Conservation (phyloP, 2,888 invertebrate genomes). For the Drosophila siamana region DNA sequence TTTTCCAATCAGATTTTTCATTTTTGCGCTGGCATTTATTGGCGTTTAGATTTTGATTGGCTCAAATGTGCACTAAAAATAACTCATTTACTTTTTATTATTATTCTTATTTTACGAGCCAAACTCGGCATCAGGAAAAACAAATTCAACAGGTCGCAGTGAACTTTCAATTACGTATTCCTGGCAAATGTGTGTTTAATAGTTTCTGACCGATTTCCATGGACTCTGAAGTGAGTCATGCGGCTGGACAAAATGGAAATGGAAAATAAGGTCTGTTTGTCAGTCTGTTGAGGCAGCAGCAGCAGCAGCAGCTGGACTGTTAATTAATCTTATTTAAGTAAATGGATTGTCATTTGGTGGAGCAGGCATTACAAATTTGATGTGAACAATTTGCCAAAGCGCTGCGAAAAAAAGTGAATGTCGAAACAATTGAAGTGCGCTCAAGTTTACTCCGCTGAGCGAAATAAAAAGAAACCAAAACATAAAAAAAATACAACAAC, state of each 20-base stretch:
- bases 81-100: slow-evolving; percentile 48
- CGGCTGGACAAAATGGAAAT: slow-evolving; percentile 18
- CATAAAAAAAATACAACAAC: slow-evolving; percentile 7
- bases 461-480: background rate
- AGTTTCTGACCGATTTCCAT: slow-evolving; percentile 31
- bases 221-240: slow-evolving; percentile 42
- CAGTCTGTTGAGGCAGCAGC: slow-evolving; percentile 9
- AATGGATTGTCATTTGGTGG: slow-evolving; percentile 70
- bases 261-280: slow-evolving; percentile 55
- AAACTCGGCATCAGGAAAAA: slow-evolving; percentile 1
- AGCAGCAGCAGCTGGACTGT: slow-evolving; percentile 42
- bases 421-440: slow-evolving; percentile 68
- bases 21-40: slow-evolving; percentile 65
- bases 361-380: slow-evolving; percentile 60
- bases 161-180: slow-evolving; percentile 51
- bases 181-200: slow-evolving; percentile 6
- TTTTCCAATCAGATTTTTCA: slow-evolving; percentile 69
- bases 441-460: slow-evolving; percentile 44
- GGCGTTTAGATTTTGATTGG: slow-evolving; percentile 77
- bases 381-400: slow-evolving; percentile 44
- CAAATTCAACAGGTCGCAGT: slow-evolving; percentile 42
- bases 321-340: slow-evolving; percentile 77
- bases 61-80: slow-evolving; percentile 63
- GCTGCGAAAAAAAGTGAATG: slow-evolving; percentile 65
- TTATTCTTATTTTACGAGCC: slow-evolving; percentile 52